Evolutionary conservation across 2,888 invertebrate genomes (phyloP).

Genomic region (Heteromurus nitidus): DNA sequence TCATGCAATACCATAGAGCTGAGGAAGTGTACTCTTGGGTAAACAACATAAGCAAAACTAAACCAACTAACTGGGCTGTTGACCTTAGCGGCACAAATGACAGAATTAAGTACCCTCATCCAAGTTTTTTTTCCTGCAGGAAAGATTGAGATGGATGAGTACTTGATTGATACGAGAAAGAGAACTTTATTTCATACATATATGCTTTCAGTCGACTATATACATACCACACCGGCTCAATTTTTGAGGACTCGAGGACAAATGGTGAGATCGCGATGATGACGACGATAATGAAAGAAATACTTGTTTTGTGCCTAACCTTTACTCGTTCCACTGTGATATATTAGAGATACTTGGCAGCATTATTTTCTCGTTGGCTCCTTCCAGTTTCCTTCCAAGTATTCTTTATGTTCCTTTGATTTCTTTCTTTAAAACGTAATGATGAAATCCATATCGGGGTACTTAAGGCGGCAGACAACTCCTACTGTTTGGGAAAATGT

Average conservation of each 20-base stretch:
- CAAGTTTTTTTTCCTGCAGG: constrained; percentile 17
- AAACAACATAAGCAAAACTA: neutral
- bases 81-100: constrained; percentile 53
- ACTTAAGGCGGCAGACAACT: constrained; percentile 15
- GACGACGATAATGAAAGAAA: constrained; percentile 54
- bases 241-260: constrained; percentile 51
- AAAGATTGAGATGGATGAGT: constrained; percentile 61
- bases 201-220: too few species aligned
- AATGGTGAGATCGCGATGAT: constrained; percentile 57
- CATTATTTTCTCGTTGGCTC: constrained; percentile 55
- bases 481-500: too few species aligned
- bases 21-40: neutral
- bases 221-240: constrained; percentile 41
- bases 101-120: constrained; percentile 52
- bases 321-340: constrained; percentile 5
- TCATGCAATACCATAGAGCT: constrained; percentile 29
- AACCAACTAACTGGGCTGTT: constrained; percentile 40
- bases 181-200: neutral
- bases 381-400: constrained; percentile 43
- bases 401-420: constrained; percentile 44
- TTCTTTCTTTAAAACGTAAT: constrained; percentile 41
- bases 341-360: constrained; percentile 16
- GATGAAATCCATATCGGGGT: constrained; percentile 35
- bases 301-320: constrained; percentile 36
- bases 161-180: constrained; percentile 46